Evolutionary conservation across 2,113 vertebrate species (phyloP), one percentile per base, ranked within the genome.

Genomic region (Melanostigma gelatinosum): DNA sequence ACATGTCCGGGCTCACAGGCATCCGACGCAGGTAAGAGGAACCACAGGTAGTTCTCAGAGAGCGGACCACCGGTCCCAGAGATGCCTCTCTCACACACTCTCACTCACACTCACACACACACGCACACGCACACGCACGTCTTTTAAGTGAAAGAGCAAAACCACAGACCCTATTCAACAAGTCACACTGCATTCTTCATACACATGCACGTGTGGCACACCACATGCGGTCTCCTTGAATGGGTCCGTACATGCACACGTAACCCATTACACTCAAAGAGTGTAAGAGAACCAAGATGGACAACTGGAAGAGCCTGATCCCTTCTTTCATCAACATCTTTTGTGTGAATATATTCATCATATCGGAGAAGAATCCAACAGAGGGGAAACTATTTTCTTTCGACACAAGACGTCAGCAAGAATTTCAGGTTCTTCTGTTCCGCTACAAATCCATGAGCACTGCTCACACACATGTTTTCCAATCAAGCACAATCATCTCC

Each of bases 201-300:
- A 67, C 80, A 63, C 90, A 92, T 93, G 89, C 92, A 85, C 80
- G 83, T 86, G 80, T 66, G 32, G 58, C 80, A 85, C 36, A 83
- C 44, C 67, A 83, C 83, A 85, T 90, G 87, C 87, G 38, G 18
- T 54, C 29, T 57, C 77, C 71, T 79, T 46, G 48, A 69, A 82
- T 20, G 42, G 46, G 72, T 69, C 75, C 38, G 12, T n/a, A 75
- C 92, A 90, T 92, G 91, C 92, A 80, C 22, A 77, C 74, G 65
- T 57, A 15, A 38, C 52, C 55, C 50, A 69, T 32, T 1, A 8
- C 6, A 55, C 48, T 73, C 72, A 7, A 34, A 54, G 58, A 68
- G 4, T 9, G 22, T 40, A 76, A 52, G 57, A 62, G 42, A 65
- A 71, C 62, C 16, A 67, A 6, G 54, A 78, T 55, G 22, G 65